Base-by-base conservation (phyloP, 2,888 invertebrate genomes). In the Thalpophila matura region DNA sequence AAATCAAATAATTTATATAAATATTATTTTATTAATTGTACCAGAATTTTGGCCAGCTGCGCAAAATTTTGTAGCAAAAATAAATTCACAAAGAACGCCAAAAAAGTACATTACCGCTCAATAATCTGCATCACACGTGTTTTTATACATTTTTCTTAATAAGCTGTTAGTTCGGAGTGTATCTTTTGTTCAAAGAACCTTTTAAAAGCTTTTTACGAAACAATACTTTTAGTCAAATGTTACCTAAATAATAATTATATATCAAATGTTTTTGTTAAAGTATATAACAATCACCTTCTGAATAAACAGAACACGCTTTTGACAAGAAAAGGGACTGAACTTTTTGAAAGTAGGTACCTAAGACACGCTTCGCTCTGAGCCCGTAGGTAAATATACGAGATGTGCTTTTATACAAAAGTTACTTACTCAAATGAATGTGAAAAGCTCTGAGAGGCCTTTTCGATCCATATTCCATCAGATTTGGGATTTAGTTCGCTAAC, bases 341-440 rank as follows among this genome's bases (percentile, higher is more conserved):
- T 26, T 46, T 40, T 46, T 29, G 4, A 40, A 50, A 49, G 29
- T n/a, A n/a, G n/a, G n/a, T 50, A 6, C 26, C 16, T 6, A 31
- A 45, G 26, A 38, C 43, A 31, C 31, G 14, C 37, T 51, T 47
- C 27, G 35, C 12, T 16, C 29, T 10, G 9, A 31, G 12, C 58
- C 45, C 35, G 51, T 64, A 60, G 58, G 72, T 33, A n/a, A n/a
- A n/a, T n/a, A n/a, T n/a, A n/a, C n/a, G n/a, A n/a, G n/a, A n/a
- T n/a, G n/a, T 66, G 67, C 69, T 71, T 56, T 37, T 56, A 33
- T 72, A 55, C 18, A 66, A 77, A 79, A 79, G 69, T 77, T 73
- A 72, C 73, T 74, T 67, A 71, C 68, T 61, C 53, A 77, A 80
- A 82, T 77, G 74, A 67, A 55, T 63, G 42, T 67, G 53, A 76